Base-by-base conservation (phyloP, 2,797 vertebrate genomes). In the Notolepis coatsorum region DNA sequence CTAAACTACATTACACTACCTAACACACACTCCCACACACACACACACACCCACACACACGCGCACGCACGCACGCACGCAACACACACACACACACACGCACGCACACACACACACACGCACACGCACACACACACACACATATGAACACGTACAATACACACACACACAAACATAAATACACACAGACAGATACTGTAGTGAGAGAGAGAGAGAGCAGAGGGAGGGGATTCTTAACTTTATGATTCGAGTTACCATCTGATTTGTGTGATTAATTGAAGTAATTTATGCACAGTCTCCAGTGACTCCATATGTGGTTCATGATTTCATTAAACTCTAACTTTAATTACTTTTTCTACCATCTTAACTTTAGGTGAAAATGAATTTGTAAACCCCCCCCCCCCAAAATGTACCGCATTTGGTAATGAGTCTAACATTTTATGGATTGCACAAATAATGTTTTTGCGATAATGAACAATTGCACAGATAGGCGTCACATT, bases 301-400 rank as follows among this genome's bases (percentile, higher is more conserved):
- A 80, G 88, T 79, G 85, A 88, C 82, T 87, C 65, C 71, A 66
- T 82, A 76, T 86, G 84, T 84, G 85, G 56, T 82, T 86, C 85
- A 83, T 81, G 85, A 85, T 90, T 88, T 88, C 84, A 88, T 89
- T 89, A 88, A 86, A 89, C 73, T 85, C 77, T 84, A 77, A 82
- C 82, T 89, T 85, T 89, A 91, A 91, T 89, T 89, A 87, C 82
- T 86, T 91, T n/a, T 88, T 85, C 83, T 81, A 85, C 75, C 66
- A 63, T 80, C 68, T 41, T 73, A 88, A 86, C 86, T 89, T 84
- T 72, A 68, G 77, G 55, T 81, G 74, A 80, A 86, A 88, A 87
- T 86, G 52, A 81, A 81, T 89, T 73, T 81, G 56, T 63, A 35
- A n/a, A n/a, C n/a, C n/a, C n/a, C 47, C 62, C 67, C 59, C 46